Conservation (phyloP, 1,140 invertebrate genomes). For the Philopotamus ludificatus region DNA sequence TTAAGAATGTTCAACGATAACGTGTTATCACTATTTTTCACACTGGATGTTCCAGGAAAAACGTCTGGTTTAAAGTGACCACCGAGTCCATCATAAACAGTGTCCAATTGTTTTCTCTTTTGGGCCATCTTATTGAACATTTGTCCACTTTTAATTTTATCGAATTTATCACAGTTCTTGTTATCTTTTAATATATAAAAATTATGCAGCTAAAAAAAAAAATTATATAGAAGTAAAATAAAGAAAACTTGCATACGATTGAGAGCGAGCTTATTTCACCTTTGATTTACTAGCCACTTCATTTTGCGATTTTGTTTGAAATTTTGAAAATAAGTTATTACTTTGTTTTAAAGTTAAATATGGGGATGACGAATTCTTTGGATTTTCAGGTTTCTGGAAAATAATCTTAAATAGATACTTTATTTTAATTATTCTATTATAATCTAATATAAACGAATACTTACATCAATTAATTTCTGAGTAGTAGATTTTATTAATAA, state of each 20-base stretch:
- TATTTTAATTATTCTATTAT: too few species aligned
- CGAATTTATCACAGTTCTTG: constrained; percentile 1
- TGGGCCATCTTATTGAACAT: constrained; percentile 30
- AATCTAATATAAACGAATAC: too few species aligned
- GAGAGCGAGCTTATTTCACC: too few species aligned
- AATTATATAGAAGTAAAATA: neutral
- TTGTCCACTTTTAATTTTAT: neutral
- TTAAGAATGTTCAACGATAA: neutral
- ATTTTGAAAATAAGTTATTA: neutral
- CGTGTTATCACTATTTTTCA: neutral
- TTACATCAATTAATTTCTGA: too few species aligned
- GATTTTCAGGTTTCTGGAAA: constrained; percentile 20
- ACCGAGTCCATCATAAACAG: constrained; percentile 49
- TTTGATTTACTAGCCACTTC: neutral
- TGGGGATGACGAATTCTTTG: constrained; percentile 19
- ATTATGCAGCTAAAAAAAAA: constrained; percentile 1
- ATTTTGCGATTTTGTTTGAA: neutral
- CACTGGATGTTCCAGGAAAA: constrained; percentile 43
- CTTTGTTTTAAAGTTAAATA: constrained; percentile 32
- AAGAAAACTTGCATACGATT: neutral
- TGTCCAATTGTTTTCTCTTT: constrained; percentile 41
- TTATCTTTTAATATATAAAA: constrained; percentile 20
- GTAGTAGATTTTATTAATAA: too few species aligned
- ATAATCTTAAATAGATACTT: too few species aligned
- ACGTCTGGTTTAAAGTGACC: constrained; percentile 49